These are phyloP conservation scores for Cygnus atratus DNA, from an alignment of 2,113 vertebrate genomes.

Conservation along the genomic window DNA sequence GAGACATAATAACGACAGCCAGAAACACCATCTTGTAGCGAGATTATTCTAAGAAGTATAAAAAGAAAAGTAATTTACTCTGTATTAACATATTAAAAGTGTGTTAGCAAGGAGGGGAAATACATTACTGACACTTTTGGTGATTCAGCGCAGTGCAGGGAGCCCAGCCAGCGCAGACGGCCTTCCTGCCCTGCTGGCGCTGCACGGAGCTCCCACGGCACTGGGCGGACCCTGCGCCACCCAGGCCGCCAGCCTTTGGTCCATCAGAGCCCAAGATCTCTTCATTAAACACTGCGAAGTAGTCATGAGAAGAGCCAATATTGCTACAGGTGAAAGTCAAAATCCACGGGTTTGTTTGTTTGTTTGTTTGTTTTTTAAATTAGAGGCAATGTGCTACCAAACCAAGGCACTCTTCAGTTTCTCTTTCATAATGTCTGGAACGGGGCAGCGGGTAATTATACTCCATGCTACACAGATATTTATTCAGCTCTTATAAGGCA, in stretches of 20 bases:
- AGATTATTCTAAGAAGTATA: constrained; percentile 63
- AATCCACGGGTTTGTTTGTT: fast-evolving
- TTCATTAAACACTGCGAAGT: neutral
- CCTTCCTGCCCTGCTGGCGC: fast-evolving
- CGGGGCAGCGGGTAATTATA: neutral
- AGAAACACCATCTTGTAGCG: constrained; percentile 7
- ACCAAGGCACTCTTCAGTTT: neutral
- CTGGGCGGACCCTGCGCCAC: fast-evolving
- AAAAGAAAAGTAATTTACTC: constrained; percentile 65
- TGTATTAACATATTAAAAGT: constrained; percentile 59
- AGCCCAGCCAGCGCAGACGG: neutral
- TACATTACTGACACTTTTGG: neutral
- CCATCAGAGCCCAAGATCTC: neutral
- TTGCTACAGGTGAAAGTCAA: neutral
- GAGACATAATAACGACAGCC: constrained; percentile 2
- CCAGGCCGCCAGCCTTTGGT: too few species aligned
- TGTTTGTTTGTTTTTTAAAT: neutral
- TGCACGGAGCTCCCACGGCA: too few species aligned
- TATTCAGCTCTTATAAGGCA: constrained; percentile 24
- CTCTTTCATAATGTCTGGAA: neutral
- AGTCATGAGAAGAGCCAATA: too few species aligned
- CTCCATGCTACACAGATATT: neutral
- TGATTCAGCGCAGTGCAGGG: neutral
- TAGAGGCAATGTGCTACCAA: neutral
- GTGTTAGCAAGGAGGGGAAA: neutral